phyloP scores from a whole-genome alignment of 1,140 invertebrate species.

The Sitobion miscanthi region DNA sequence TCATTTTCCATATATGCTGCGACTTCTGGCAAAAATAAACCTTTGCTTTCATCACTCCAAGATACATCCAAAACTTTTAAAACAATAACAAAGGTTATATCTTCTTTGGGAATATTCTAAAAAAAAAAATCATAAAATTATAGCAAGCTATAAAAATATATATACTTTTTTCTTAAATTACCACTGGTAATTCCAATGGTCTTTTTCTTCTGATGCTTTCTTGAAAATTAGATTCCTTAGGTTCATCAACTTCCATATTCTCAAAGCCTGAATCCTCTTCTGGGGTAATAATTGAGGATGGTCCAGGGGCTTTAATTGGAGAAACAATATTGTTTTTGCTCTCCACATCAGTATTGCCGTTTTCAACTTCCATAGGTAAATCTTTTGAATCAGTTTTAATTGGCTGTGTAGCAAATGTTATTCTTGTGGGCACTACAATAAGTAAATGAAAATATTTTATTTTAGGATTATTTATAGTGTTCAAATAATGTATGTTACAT shows the following conservation, averaged over 20 bases:
- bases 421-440: slow-evolving; percentile 57
- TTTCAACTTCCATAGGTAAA: slow-evolving; percentile 65
- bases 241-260: slow-evolving; percentile 76
- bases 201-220: slow-evolving; percentile 43
- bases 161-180: not conserved
- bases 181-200: slow-evolving; percentile 34
- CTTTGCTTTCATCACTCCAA: slow-evolving; percentile 70
- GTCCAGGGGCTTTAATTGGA: slow-evolving; percentile 61
- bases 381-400: slow-evolving; percentile 68
- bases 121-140: not conserved
- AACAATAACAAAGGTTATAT: slow-evolving; percentile 63
- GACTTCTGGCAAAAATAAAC: slow-evolving; percentile 71
- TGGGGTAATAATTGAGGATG: slow-evolving; percentile 58
- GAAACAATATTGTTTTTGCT: slow-evolving; percentile 58
- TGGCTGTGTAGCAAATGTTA: slow-evolving; percentile 62
- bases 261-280: slow-evolving; percentile 79
- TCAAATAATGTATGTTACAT: not conserved
- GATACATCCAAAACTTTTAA: slow-evolving; percentile 71
- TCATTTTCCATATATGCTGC: slow-evolving; percentile 57
- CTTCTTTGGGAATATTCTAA: slow-evolving; percentile 26
- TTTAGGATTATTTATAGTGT: slow-evolving; percentile 59
- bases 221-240: slow-evolving; percentile 59
- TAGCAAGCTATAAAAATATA: not conserved
- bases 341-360: slow-evolving; percentile 32
- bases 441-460: slow-evolving; percentile 47